Conservation (phyloP, 2,888 invertebrate genomes). For the Rapana venosa region DNA sequence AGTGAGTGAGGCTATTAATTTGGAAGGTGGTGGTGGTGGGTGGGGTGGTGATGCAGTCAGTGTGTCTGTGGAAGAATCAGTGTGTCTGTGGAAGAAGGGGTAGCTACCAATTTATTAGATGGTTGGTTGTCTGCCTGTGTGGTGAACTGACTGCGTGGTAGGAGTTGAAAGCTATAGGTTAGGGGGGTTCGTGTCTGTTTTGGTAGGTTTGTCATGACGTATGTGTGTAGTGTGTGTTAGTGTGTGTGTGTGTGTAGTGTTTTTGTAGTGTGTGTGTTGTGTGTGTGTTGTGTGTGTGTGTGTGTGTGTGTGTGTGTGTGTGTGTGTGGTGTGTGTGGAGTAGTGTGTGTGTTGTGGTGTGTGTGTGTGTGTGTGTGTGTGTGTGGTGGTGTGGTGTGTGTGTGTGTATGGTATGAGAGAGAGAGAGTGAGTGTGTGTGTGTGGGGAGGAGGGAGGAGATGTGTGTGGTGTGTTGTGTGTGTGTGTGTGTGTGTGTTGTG, state of each 20-base stretch:
- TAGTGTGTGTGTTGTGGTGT: not conserved
- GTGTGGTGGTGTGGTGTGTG: not conserved
- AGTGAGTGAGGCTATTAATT: too few relatives aligned
- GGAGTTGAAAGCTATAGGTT: not conserved
- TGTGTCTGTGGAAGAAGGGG: not conserved
- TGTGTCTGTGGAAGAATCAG: not conserved
- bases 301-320: not conserved
- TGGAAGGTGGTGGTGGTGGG: too few relatives aligned
- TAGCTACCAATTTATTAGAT: not conserved
- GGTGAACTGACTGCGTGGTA: not conserved
- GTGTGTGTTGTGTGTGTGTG: not conserved
- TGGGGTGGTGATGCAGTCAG: not conserved
- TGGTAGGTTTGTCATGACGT: not conserved
- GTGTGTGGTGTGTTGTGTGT: too few relatives aligned
- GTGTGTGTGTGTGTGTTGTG: too few relatives aligned
- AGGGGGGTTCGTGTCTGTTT: not conserved
- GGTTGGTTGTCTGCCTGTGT: not conserved
- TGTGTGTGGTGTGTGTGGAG: not conserved
- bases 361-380: not conserved
- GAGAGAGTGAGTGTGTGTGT: too few relatives aligned
- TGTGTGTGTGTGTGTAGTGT: too few relatives aligned
- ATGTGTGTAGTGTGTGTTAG: not conserved
- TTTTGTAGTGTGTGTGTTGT: not conserved
- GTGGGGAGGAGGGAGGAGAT: too few relatives aligned
- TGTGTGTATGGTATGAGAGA: not conserved